Conservation (phyloP, 2,888 invertebrate genomes). For the Incurvaria masculella region DNA sequence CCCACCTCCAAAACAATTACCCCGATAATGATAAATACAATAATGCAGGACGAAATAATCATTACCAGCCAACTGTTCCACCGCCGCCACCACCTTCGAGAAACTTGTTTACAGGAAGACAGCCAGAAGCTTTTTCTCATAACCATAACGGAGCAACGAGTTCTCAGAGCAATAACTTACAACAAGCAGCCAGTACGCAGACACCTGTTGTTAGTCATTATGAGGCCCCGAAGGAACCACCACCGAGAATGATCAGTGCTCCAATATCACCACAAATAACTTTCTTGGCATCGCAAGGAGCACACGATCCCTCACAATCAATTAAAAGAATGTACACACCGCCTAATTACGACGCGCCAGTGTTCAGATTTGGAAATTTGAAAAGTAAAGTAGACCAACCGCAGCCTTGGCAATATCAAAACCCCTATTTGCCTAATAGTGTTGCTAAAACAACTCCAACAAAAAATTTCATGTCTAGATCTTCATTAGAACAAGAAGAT, state of each 20-base stretch:
- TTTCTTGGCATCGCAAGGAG: conserved; percentile 47
- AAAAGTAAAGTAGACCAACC: neutral
- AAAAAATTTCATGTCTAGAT: conserved; percentile 44
- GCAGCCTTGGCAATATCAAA: neutral
- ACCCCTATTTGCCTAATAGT: neutral
- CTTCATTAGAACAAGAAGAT: conserved; percentile 33
- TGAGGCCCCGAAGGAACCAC: conserved; percentile 31
- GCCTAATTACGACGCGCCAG: conserved; percentile 28
- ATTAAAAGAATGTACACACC: conserved; percentile 29
- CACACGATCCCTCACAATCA: conserved; percentile 33
- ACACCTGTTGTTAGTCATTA: conserved; percentile 29
- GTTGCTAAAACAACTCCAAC: conserved; percentile 24
- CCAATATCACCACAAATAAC: conserved; percentile 46
- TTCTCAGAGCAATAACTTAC: conserved; percentile 30
- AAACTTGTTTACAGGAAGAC: conserved; percentile 42
- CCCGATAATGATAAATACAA: conserved; percentile 30
- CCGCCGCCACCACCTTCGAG: conserved; percentile 24
- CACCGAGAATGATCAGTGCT: conserved; percentile 26
- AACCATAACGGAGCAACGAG: conserved; percentile 27
- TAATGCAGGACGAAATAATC: conserved; percentile 22
- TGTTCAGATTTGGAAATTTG: neutral
- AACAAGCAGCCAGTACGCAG: conserved; percentile 31
- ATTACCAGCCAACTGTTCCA: conserved; percentile 18
- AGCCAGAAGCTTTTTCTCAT: conserved; percentile 48
- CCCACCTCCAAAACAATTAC: conserved; percentile 32